Base-by-base conservation (phyloP, 2,113 vertebrate genomes). In the Lophochroa leadbeateri region DNA sequence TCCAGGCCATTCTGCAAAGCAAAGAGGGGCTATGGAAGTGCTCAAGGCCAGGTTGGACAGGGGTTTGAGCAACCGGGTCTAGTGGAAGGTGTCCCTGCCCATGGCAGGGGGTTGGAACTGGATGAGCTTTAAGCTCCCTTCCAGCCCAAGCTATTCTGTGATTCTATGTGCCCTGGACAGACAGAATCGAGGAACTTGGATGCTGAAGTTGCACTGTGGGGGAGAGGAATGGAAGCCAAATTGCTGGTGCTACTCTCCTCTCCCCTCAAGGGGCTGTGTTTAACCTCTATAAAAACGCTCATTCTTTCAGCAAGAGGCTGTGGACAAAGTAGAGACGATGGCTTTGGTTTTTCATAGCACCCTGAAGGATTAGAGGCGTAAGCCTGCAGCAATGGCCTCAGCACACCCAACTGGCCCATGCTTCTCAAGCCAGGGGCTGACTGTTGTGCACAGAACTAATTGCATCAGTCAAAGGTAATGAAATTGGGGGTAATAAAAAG, bases 321-420 rank as follows among this genome's bases (percentile, higher is more conserved):
- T 33, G 13, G 41, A 29, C 24, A 12, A 85, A 68, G 53, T 13
- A 13, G 31, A 8, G 23, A 13, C 11, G 4, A 58, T 35, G 21
- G 33, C 35, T 57, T 47, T 7, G 17, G 6, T 25, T 71, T 41
- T 21, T 68, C 20, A 60, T 39, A 60, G 43, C 25, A 31, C 2
- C 53, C 20, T 71, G 35, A 16, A 74, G 33, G 33, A 12, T n/a
- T 20, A 55, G 24, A 35, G 9, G 21, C 15, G 1, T 37, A 29
- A 47, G 41, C 16, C 16, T 11, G 10, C 29, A 33, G 35, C 58
- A 20, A 3, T 3, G 10, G 19, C 13, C 57, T 6, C 6, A 6
- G 69, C 11, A 1, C 9, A 28, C 20, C 8, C 4, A 3, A 4
- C 47, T 10, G 61, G 20, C 69, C 2, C 2, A 1, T 13, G 24